Evolutionary conservation across 2,797 vertebrate genomes (phyloP), one percentile per base, ranked within the genome.

Genomic region (Enteromius fasciolatus): DNA sequence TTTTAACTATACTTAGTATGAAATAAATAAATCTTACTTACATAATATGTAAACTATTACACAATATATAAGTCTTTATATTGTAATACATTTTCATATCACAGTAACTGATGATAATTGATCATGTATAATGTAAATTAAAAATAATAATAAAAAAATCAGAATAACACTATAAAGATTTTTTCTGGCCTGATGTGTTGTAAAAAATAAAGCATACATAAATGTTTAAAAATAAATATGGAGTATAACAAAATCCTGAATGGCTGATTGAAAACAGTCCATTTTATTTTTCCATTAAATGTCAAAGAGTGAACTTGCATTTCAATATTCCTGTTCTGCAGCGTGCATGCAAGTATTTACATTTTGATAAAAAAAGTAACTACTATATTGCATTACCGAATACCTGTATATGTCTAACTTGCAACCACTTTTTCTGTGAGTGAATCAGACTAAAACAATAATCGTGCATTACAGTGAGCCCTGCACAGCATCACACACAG

Each of bases 401-500:
- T 72, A 10, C 2, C 9, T 52, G 46, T 17, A 33, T 31, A 33
- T 39, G 15, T 76, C 15, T 44, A 63, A 63, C 44, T 46, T 28
- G 59, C 14, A 61, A 31, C 57, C 5, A 46, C 15, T 31, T 18
- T 41, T 59, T 28, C 1, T 8, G 41, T 46, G 44, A 46, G 28
- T 73, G 8, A 73, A 5, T 50, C 41, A 25, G 39, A 41, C 54
- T 28, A 44, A 44, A 61, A 11, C 18, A 33, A 36, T 73, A 36
- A 54, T 31, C 0, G 14, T 39, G 6, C 52, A 59, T n/a, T 70
- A 67, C 5, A 36, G 18, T 36, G 20, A 44, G 39, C 23, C 33
- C 9, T 12, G 33, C 78, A 61, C 12, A 61, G 36, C 50, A 76
- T 76, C 57, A 23, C 68, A 41, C 66, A 50, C 14, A 67, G 18